Percentiles rank a stretch among this genome's conserved stretches.
phyloP scores from a whole-genome alignment of 2,888 invertebrate genomes.

The Mythimna vitellina region DNA sequence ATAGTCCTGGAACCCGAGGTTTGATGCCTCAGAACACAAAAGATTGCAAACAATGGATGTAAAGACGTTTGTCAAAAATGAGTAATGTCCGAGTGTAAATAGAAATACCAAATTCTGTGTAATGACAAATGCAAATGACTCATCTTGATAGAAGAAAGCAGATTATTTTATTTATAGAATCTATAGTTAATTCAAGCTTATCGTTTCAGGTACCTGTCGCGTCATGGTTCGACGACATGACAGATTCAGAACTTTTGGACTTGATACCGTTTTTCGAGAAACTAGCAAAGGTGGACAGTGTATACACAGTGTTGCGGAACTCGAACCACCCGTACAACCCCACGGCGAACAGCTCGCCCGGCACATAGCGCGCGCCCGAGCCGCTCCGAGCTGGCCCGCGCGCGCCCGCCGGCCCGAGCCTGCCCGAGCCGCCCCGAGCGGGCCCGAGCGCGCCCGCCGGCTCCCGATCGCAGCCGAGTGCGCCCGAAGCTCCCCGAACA shows the following conservation, averaged over 20 bases:
- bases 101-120: constrained; percentile 7
- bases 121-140: constrained; percentile 30
- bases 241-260: constrained; percentile 98
- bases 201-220: constrained; percentile 97
- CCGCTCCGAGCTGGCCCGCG: constrained; percentile 42
- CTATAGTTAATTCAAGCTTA: constrained; percentile 24
- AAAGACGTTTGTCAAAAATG: background rate
- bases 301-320: constrained; percentile 98
- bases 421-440: constrained; percentile 63
- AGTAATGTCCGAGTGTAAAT: constrained; percentile 10
- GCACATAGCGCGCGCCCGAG: constrained; percentile 77
- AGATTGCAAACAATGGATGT: background rate
- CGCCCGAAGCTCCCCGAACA: constrained; percentile 52
- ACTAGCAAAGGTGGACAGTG: constrained; percentile 98
- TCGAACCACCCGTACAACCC: constrained; percentile 96
- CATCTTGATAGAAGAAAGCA: constrained; percentile 18
- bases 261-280: constrained; percentile 99
- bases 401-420: constrained; percentile 49
- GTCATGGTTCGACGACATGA: constrained; percentile 99
- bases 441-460: constrained; percentile 82
- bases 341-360: constrained; percentile 84
- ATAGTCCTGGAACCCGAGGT: no score
- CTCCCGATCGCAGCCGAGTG: constrained; percentile 78
- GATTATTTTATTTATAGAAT: constrained; percentile 10
- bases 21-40: background rate